Conservation (phyloP, 2,113 vertebrate genomes). For the Urocolius indicus region DNA sequence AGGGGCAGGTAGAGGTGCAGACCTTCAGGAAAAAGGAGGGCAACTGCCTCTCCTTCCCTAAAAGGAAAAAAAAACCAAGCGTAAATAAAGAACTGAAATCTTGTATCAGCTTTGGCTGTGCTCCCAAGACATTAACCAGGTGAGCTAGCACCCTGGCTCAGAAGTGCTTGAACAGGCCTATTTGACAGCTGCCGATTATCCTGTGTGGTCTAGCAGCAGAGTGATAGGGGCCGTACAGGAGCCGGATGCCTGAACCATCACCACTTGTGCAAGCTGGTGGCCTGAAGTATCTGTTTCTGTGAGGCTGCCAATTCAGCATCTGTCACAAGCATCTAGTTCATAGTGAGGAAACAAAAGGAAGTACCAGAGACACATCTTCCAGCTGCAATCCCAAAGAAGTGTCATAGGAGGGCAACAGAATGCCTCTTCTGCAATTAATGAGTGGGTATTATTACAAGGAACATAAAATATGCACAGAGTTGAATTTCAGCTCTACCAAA, state of each 20-base stretch:
- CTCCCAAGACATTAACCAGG: not conserved
- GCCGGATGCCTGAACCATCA: not conserved
- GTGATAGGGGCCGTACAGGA: not conserved
- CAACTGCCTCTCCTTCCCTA: not conserved
- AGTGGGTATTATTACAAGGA: not conserved
- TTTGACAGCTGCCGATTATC: conserved; percentile 19
- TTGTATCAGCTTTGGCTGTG: not conserved
- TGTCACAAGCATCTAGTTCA: not conserved
- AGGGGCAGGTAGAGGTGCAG: not conserved
- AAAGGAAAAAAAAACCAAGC: not conserved
- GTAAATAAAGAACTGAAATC: not conserved
- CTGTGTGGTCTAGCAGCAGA: not conserved
- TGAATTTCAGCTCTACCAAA: not conserved
- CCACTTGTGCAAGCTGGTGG: not conserved
- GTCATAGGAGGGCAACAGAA: not conserved
- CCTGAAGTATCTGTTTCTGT: not conserved
- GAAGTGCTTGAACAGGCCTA: not conserved
- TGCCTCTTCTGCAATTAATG: not conserved
- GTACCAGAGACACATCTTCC: not conserved
- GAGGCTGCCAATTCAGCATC: not conserved
- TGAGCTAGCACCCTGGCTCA: not conserved
- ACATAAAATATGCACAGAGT: not conserved
- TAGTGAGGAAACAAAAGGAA: not conserved
- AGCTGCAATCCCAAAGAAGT: conserved; percentile 26
- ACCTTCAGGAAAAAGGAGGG: not conserved